These are phyloP conservation scores for Microcebus jonahi DNA, from an alignment of 2,113 vertebrate species.

Conservation along the genomic window DNA sequence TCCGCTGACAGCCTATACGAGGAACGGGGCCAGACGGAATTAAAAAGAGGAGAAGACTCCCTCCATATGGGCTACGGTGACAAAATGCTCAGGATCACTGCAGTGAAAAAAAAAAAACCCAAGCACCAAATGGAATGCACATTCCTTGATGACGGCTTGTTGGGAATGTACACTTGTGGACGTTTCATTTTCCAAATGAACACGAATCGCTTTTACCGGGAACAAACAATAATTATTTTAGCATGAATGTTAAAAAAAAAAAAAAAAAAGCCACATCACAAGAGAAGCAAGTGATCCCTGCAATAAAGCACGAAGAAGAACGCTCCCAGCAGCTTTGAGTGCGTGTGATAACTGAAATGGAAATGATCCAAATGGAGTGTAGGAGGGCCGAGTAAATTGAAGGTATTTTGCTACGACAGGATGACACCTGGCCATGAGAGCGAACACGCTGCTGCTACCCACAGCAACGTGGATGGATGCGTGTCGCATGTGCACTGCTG, in stretches of 20 bases:
- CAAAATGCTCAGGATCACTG: not conserved
- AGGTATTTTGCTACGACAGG: not conserved
- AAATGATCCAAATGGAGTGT: not conserved
- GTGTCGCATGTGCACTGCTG: too few relatives aligned
- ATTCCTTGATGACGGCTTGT: not conserved
- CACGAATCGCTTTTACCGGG: not conserved
- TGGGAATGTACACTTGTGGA: not conserved
- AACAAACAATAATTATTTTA: conserved; percentile 22
- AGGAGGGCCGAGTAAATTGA: not conserved
- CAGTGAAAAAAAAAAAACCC: conserved; percentile 37
- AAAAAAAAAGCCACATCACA: not conserved
- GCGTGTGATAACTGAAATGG: not conserved
- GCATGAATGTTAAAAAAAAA: not conserved
- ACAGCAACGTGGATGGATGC: accelerated
- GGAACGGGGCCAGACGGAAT: not conserved
- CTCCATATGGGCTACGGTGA: not conserved
- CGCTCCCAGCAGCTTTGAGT: not conserved
- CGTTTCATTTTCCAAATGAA: not conserved
- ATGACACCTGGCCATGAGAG: not conserved
- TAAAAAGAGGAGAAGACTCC: not conserved
- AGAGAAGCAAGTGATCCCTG: not conserved
- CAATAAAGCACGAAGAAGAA: not conserved
- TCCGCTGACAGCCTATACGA: not conserved
- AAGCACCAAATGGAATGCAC: not conserved
- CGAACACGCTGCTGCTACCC: not conserved